Base-by-base conservation (phyloP, 2,888 invertebrate species). In the Augochlorella aurata region DNA sequence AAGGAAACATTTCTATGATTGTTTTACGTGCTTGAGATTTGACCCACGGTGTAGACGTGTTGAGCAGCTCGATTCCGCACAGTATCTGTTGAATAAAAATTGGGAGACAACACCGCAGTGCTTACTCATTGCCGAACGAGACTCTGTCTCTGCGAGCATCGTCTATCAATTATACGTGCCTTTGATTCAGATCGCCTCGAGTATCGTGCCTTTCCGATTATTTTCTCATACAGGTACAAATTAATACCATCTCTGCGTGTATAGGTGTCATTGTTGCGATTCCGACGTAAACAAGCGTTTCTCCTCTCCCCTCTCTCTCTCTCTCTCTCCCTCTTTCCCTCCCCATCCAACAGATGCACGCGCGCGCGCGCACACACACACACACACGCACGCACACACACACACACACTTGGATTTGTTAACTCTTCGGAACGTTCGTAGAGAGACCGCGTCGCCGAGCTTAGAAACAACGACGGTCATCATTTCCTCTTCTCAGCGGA, bases 161-260 rank as follows among this genome's bases (percentile, higher is more conserved):
- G 77, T 86, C 80, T 71, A 73, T 74, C 79, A 76, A 85, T 81
- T 79, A 73, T 54, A 81, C 84, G 86, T 87, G 87, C 87, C 87
- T 87, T 87, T 84, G 54, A 84, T 82, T 85, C 70, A 77, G 76
- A 87, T 83, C 84, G 79, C 78, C 87, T 86, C 83, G 82, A 79
- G 83, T 81, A 79, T 74, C 73, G 85, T 87, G 87, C 83, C 87
- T 87, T 87, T 85, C 76, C 79, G 65, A 83, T 87, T 84, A 83
- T 84, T 87, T 87, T 85, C 85, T 81, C 82, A 77, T 70, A 65
- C 54, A 79, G 58, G 66, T 79, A 82, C 76, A 72, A 73, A 81
- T 77, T 74, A 77, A 73, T 77, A 81, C 76, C 77, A 77, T 77
- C 65, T 79, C 65, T 49, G 61, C 67, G 67, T 52, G 72, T 68